Percentiles rank a stretch among this genome's conserved stretches.
Conservation (phyloP, 1,140 invertebrate species). For the Drosophila malerkotliana region DNA sequence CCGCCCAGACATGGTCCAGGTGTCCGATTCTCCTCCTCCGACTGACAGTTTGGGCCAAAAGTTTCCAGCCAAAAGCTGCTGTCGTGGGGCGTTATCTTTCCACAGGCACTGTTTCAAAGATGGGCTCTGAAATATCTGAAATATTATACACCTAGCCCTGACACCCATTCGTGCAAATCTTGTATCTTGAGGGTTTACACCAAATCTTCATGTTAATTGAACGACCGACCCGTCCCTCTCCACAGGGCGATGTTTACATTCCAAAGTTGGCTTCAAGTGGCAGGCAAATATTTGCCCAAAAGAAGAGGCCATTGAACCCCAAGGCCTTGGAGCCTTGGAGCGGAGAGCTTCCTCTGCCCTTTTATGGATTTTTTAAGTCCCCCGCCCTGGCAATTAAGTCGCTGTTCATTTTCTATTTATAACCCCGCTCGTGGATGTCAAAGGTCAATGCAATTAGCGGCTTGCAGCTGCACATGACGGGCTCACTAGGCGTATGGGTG, state of each 20-base stretch:
- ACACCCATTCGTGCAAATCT: conserved; percentile 24
- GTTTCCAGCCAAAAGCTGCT: conserved; percentile 18
- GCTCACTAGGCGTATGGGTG: conserved; percentile 21
- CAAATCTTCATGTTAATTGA: conserved; percentile 60
- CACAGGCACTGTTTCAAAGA: no score
- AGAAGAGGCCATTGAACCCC: conserved; percentile 24
- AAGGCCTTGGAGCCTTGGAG: not conserved
- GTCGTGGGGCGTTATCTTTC: not conserved
- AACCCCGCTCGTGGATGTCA: conserved; percentile 37
- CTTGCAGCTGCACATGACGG: conserved; percentile 7
- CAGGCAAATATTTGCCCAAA: conserved; percentile 58
- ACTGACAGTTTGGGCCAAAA: conserved; percentile 39
- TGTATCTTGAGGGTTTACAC: conserved; percentile 5
- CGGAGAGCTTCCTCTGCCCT: not conserved
- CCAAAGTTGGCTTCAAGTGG: conserved; percentile 39
- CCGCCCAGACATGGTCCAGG: conserved; percentile 37
- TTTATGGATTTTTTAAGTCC: not conserved
- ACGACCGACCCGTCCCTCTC: conserved; percentile 20
- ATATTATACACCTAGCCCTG: conserved; percentile 8
- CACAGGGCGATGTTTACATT: conserved; percentile 32
- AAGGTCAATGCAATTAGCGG: conserved; percentile 68
- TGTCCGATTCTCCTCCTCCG: conserved; percentile 31
- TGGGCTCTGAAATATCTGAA: not conserved
- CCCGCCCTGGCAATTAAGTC: conserved; percentile 32
- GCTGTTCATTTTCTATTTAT: conserved; percentile 30